Evolutionary conservation across 1,140 invertebrate genomes (phyloP).

Genomic region (Macrostomum lignano): DNA sequence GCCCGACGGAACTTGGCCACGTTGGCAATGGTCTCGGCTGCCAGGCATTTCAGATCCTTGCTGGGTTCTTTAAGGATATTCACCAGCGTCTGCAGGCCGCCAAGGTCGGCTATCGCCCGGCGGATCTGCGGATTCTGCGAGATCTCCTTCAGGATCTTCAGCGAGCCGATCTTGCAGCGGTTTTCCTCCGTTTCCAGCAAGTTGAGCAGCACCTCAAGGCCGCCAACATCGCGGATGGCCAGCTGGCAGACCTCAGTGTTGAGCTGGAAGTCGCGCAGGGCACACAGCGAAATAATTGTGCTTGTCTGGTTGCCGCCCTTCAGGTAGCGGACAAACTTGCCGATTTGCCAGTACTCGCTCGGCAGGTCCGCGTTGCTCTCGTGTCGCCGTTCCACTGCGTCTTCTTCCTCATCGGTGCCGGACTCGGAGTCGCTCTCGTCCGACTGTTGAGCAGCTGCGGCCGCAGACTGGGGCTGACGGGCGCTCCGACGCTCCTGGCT

Average conservation of each 20-base stretch:
- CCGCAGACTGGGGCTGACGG: too few species aligned
- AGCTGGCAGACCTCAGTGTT: conserved; percentile 44
- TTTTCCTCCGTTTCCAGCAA: conserved; percentile 55
- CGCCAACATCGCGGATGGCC: conserved; percentile 47
- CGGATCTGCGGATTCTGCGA: conserved; percentile 46
- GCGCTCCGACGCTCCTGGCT: too few species aligned
- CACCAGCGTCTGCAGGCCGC: conserved; percentile 34
- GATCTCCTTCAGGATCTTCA: conserved; percentile 47
- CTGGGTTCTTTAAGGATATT: conserved; percentile 41
- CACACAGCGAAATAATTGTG: conserved; percentile 57
- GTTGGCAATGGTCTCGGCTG: conserved; percentile 59
- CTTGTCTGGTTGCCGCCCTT: conserved; percentile 54
- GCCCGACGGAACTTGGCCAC: conserved; percentile 57
- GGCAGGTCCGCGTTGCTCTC: conserved; percentile 28
- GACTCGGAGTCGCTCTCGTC: conserved; percentile 23
- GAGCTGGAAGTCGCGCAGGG: conserved; percentile 58
- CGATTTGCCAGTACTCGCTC: conserved; percentile 14
- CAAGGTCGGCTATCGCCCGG: conserved; percentile 49
- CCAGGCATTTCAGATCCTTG: conserved; percentile 50
- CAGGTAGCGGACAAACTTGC: background rate
- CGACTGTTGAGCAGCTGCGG: too few species aligned
- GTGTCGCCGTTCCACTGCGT: conserved; percentile 16
- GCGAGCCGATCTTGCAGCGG: conserved; percentile 53
- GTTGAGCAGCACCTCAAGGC: conserved; percentile 63
- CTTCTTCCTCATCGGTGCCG: conserved; percentile 26